Percentiles rank a stretch among this genome's conserved stretches.
Evolutionary conservation across 1,140 invertebrate genomes (phyloP).

Genomic region (Caenorhabditis latens): DNA sequence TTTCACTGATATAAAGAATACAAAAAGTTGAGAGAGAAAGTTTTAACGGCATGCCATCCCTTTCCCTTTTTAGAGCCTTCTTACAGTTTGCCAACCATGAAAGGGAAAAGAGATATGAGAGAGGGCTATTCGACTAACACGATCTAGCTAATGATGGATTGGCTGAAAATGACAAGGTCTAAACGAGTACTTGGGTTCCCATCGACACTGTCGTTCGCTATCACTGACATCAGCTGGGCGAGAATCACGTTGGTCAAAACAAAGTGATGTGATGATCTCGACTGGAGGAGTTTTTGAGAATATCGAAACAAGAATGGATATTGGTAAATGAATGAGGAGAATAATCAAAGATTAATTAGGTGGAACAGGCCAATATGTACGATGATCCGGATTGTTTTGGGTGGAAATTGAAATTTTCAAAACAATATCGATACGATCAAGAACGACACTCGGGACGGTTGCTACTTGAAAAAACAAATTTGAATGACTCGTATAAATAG

Average conservation of each 20-base stretch:
- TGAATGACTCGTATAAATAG: too few relatives aligned
- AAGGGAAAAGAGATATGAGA: neutral
- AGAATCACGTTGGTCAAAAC: constrained; percentile 34
- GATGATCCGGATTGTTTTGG: neutral
- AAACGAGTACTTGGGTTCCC: neutral
- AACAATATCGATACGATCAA: too few relatives aligned
- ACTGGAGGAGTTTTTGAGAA: neutral
- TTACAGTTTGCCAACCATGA: neutral
- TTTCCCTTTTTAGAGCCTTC: constrained; percentile 17
- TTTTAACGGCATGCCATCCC: neutral
- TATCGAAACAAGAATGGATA: constrained; percentile 5
- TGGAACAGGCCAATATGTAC: neutral
- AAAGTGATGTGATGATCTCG: constrained; percentile 41
- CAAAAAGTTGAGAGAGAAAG: neutral
- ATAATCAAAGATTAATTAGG: constrained; percentile 34
- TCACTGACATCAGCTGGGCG: constrained; percentile 49
- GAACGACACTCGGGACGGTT: too few relatives aligned
- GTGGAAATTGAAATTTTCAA: too few relatives aligned
- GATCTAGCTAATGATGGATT: neutral
- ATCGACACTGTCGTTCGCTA: neutral
- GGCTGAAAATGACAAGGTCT: neutral
- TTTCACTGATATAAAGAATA: neutral
- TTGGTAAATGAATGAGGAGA: neutral
- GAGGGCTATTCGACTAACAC: neutral
- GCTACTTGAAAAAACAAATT: too few relatives aligned